Percentiles rank a stretch among this genome's conserved stretches.
These are phyloP conservation scores for Neodiprion lecontei DNA, from an alignment of 1,140 invertebrate genomes.

Conservation along the genomic window DNA sequence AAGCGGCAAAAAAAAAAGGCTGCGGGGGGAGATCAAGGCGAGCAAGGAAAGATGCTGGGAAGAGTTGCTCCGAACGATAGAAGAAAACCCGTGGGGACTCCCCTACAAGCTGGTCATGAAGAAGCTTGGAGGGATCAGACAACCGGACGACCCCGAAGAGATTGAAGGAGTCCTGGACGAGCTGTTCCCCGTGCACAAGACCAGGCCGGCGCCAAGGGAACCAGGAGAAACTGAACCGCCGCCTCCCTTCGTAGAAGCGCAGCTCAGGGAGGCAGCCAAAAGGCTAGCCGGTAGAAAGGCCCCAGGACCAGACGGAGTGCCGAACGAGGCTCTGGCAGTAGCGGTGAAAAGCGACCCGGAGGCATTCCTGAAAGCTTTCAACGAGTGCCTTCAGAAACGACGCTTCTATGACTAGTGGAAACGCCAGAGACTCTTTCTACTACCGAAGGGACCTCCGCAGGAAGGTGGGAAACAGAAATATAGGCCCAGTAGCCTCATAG, in stretches of 20 bases:
- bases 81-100: conserved; percentile 21
- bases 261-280: conserved; percentile 2
- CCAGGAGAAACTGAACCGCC: not conserved
- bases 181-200: not conserved
- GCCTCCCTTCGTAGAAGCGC: not conserved
- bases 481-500: not conserved
- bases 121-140: not conserved
- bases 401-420: not conserved
- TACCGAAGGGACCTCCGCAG: not conserved
- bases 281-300: not conserved
- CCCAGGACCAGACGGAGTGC: not conserved
- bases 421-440: no score
- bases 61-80: conserved; percentile 18
- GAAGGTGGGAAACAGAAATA: not conserved
- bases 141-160: not conserved
- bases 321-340: not conserved
- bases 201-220: not conserved
- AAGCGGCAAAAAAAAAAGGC: not conserved
- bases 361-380: not conserved
- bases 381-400: not conserved
- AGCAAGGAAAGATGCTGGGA: conserved; percentile 13
- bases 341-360: not conserved
- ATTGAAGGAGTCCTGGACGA: not conserved
- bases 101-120: conserved; percentile 23
- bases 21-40: conserved; percentile 2